Base-by-base conservation (phyloP, 1,140 invertebrate genomes). In the Dinothrombium tinctorium region DNA sequence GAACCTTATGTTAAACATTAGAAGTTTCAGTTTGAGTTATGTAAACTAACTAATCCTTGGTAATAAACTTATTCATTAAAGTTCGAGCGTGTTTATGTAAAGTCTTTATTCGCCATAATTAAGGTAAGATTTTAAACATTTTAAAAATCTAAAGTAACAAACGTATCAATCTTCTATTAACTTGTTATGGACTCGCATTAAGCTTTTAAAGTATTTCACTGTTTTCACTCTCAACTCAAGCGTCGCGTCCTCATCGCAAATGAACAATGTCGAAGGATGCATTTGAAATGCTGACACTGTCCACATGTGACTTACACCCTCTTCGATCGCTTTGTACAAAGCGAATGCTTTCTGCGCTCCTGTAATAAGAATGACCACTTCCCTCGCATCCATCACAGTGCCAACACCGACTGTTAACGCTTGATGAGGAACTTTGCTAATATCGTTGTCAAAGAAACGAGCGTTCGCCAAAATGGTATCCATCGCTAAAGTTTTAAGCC, bases 241-340 rank as follows among this genome's bases (percentile, higher is more conserved):
- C 6, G 92, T 98, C 29, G 92, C 89, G 60, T 90, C 84, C 63
- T 99, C 90, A 59, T 99, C 92, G 56, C 87, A 95, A 35, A 99
- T 65, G 63, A 96, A 89, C 15, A 96, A 67, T 4, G 82, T 75
- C 48, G 73, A 70, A 28, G 75, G 71, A 62, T 94, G 86, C 57
- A 84, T 81, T 60, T 99, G 92, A 63, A 99, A 95, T 22, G 89
- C 89, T 17, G 86, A 94, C 19, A 96, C 87, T 0, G 92, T 98
- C 87, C 92, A 98, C 92, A 98, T 98, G 62, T 98, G 92, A 64
- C 86, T 95, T 3, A 98, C 71, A 32, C 92, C 92, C 59, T 90
- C 81, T 60, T 95, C 89, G 47, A 96, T 81, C 2, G 90, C 89
- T 61, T 86, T 86, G 56, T 92, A 83, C 29, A 99, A 67, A 35